Percentiles rank a stretch among this genome's conserved stretches.
phyloP scores from a whole-genome alignment of 2,797 vertebrate genomes.

The Sebastes matsubarae region DNA sequence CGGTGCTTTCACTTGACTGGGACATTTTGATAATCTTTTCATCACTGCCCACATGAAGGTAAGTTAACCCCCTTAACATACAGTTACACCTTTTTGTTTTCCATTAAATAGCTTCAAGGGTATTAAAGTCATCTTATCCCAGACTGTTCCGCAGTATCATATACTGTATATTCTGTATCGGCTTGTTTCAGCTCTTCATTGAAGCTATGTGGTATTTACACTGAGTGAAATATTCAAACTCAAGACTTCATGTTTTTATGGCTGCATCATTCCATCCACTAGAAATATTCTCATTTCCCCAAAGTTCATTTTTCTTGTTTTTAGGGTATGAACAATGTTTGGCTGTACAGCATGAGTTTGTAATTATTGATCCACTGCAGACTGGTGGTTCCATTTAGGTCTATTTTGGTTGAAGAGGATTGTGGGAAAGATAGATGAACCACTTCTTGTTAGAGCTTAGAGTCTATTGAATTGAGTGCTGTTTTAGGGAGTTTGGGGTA shows the following conservation, averaged over 20 bases:
- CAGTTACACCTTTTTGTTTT: not conserved
- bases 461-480: slow-evolving; percentile 9
- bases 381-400: not conserved
- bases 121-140: not conserved
- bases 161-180: not conserved
- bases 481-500: not conserved
- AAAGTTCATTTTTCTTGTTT: not conserved
- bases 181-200: not conserved
- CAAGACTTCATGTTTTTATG: not conserved
- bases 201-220: not conserved
- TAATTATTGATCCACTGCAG: not conserved
- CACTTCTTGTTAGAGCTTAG: not conserved
- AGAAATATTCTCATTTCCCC: not conserved
- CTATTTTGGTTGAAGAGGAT: slow-evolving; percentile 13
- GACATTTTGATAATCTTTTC: not conserved
- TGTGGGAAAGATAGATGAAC: slow-evolving; percentile 1
- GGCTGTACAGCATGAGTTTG: not conserved
- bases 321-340: not conserved
- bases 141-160: not conserved
- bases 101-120: not conserved
- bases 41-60: not conserved
- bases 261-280: not conserved
- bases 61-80: not conserved
- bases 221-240: not conserved
- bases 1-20: not conserved